Evolutionary conservation across 2,888 invertebrate species (phyloP).

Genomic region (Papilio gigon): DNA sequence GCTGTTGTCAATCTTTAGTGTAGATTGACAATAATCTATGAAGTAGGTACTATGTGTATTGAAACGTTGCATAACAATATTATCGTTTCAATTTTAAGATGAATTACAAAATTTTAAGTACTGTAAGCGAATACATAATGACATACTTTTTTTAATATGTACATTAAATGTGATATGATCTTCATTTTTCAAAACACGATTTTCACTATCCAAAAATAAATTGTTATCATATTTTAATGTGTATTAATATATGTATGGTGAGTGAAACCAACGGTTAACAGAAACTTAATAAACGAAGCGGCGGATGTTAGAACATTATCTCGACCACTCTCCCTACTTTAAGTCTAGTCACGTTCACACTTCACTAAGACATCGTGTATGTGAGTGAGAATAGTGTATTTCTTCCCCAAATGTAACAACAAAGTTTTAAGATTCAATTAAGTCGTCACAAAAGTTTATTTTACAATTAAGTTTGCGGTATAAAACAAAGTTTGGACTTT

Average conservation of each 20-base stretch:
- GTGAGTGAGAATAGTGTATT: neutral
- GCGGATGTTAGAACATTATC: neutral
- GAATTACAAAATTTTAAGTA: neutral
- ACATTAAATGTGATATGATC: no score
- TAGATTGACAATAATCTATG: no score
- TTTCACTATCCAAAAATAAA: no score
- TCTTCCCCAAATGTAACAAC: neutral
- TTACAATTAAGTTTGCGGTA: neutral
- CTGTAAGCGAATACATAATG: no score
- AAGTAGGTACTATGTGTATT: no score
- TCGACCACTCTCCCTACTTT: neutral
- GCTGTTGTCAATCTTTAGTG: no score
- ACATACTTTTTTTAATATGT: no score
- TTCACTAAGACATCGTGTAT: neutral
- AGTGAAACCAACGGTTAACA: neutral
- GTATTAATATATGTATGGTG: neutral
- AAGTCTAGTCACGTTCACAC: neutral
- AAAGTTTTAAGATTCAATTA: neutral
- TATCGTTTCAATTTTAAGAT: no score
- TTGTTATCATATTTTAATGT: neutral
- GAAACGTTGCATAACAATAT: no score
- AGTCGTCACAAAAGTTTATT: neutral
- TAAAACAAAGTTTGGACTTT: neutral
- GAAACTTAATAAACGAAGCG: neutral
- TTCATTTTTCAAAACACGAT: no score